Base-by-base conservation (phyloP, 2,888 invertebrate species). In the Macrophya alboannulata region DNA sequence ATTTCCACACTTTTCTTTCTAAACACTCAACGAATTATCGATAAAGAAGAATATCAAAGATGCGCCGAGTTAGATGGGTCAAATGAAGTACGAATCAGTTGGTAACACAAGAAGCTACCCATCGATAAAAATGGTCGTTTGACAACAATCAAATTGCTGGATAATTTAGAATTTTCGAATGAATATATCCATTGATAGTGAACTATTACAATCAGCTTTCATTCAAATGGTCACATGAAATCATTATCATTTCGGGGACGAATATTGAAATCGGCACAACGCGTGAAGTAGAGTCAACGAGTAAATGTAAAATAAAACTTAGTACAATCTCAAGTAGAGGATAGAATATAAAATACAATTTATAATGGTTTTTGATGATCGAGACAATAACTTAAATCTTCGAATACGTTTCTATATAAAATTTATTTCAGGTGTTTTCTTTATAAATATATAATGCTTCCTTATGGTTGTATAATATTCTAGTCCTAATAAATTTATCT, bases 1-100 rank as follows among this genome's bases (percentile, higher is more conserved):
- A 88, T 86, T 77, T 74, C 31, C 5, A 10, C 68, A 86, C 40
- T 55, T 37, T 45, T 37, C 31, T 83, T 45, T 21, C 31, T 48
- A 81, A 81, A 81, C 48, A 68, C 48, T 4, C 51, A 9, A 31
- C 10, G 21, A 40, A 43, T 55, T 21, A 83, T 68, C 68, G 83
- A 51, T 71, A 83, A 68, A 48, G 68, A 17, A 51, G 77, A 37
- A 31, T 55, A 31, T 51, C 15, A 17, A 77, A 31, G n/a, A n/a
- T 48, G 21, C 43, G 43, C 9, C 37, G 51, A 77, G 40, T 43
- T 43, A n/a, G 40, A 40, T 43, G 10, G 6, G 15, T 8, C 2
- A 37, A 59, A 48, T 4, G 51, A 21, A 81, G 12, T 17, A 37
- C n/a, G 12, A 21, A 62, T 43, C 59, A 43, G 43, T 81, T 40